Percentiles rank a stretch among this genome's conserved stretches.
Evolutionary conservation across 2,113 vertebrate species (phyloP).

Genomic region (Enhydra lutris): DNA sequence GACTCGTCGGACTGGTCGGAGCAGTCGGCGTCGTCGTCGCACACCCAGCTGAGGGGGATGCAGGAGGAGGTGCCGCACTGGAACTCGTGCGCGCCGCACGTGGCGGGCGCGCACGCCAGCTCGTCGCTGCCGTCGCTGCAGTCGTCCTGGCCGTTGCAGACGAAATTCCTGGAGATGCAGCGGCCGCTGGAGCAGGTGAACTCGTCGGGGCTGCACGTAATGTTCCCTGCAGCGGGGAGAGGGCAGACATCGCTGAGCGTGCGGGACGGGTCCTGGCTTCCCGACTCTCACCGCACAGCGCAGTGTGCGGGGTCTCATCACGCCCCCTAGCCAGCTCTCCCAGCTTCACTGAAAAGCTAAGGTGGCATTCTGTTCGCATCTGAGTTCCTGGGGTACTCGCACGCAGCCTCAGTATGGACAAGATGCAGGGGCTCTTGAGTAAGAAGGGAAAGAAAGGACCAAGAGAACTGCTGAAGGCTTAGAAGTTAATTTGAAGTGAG

Average conservation of each 20-base stretch:
- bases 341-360: neutral
- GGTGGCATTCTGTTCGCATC: neutral
- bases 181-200: constrained; percentile 94
- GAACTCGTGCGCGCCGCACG: constrained; percentile 92
- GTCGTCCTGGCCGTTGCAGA: constrained; percentile 97
- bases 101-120: constrained; percentile 88
- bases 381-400: neutral
- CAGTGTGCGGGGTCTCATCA: neutral
- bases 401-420: neutral
- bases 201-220: constrained; percentile 93
- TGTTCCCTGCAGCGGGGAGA: constrained; percentile 85
- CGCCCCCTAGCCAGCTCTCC: neutral
- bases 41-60: constrained; percentile 94
- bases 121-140: constrained; percentile 95
- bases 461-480: constrained; percentile 1
- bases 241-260: neutral
- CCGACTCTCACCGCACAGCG: neutral
- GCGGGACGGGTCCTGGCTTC: neutral
- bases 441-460: neutral
- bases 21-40: constrained; percentile 95
- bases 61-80: constrained; percentile 92
- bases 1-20: constrained; percentile 95
- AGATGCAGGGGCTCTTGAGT: neutral
- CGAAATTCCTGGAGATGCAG: constrained; percentile 94
- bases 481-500: constrained; percentile 22